These are phyloP conservation scores for Ameiurus melas DNA, from an alignment of 2,113 vertebrate genomes.

Conservation along the genomic window DNA sequence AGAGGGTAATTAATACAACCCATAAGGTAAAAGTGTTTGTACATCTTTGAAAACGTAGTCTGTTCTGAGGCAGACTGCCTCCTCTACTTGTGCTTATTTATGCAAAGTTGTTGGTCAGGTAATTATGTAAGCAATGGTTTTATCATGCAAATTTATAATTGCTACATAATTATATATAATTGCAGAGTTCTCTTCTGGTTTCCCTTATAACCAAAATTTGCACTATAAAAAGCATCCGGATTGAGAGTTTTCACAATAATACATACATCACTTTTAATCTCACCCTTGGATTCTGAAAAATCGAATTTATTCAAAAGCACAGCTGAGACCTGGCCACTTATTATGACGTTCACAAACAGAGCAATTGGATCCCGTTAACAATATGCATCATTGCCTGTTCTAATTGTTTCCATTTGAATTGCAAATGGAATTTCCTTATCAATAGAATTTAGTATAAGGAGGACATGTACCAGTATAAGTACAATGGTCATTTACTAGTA, in stretches of 20 bases:
- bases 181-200: conserved; percentile 45
- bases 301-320: conserved; percentile 50
- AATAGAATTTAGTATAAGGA: conserved; percentile 37
- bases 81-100: conserved; percentile 12
- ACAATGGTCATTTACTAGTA: conserved; percentile 25
- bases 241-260: conserved; percentile 51
- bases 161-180: conserved; percentile 52
- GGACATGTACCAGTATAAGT: not conserved
- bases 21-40: not conserved
- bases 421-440: conserved; percentile 52
- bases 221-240: conserved; percentile 48
- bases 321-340: conserved; percentile 55
- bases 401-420: conserved; percentile 59
- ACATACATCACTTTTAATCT: conserved; percentile 43
- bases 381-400: conserved; percentile 47
- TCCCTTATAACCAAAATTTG: conserved; percentile 54
- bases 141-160: conserved; percentile 57
- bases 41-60: conserved; percentile 6
- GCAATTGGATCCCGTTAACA: conserved; percentile 50
- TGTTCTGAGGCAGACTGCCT: not conserved
- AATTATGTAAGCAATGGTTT: conserved; percentile 43
- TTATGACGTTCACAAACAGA: conserved; percentile 56
- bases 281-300: conserved; percentile 43
- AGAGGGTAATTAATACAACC: conserved; percentile 5
- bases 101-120: conserved; percentile 42